Base-by-base conservation (phyloP, 2,797 vertebrate genomes). In the Iguana delicatissima region DNA sequence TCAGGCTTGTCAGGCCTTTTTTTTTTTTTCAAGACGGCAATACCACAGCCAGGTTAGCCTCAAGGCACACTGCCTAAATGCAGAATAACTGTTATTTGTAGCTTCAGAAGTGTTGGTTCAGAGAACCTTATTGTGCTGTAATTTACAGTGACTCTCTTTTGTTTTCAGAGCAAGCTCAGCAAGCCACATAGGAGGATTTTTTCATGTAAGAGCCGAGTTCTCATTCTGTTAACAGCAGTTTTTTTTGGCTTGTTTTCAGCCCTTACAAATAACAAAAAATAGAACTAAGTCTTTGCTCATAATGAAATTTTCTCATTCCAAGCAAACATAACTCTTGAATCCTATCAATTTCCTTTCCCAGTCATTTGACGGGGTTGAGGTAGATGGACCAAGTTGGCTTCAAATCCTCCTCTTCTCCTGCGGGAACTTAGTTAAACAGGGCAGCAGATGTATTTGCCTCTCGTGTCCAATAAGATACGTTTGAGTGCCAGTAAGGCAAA, bases 111-210 rank as follows among this genome's bases (percentile, higher is more conserved):
- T 80, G 64, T 85, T 72, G 74, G 24, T 29, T 52, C 76, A 46
- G 52, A 62, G 9, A 89, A 46, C 18, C 24, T 73, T 57, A 38
- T 24, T 72, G 38, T 62, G 52, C 26, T 85, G 35, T 72, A 80
- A 89, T 89, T 89, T 85, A 85, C 62, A 26, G 46, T 32, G 50
- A 79, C n/a, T 50, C 20, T 88, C 13, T 62, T 89, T 55, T 80
- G 62, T 80, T 72, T 52, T 72, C 26, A 46, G 20, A 64, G 59
- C 62, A 85, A 89, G 32, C 72, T 46, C 2, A 46, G 42, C 42
- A 46, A 89, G 69, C 26, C 42, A 55, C n/a, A 32, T 9, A 7
- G n/a, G 24, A 59, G 35, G n/a, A 67, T 87, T 69, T 46, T 79
- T 4, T 57, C 10, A 55, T 55, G 4, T 46, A 74, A 82, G 24